phyloP scores from a whole-genome alignment of 2,113 vertebrate species.

The Zeus faber region DNA sequence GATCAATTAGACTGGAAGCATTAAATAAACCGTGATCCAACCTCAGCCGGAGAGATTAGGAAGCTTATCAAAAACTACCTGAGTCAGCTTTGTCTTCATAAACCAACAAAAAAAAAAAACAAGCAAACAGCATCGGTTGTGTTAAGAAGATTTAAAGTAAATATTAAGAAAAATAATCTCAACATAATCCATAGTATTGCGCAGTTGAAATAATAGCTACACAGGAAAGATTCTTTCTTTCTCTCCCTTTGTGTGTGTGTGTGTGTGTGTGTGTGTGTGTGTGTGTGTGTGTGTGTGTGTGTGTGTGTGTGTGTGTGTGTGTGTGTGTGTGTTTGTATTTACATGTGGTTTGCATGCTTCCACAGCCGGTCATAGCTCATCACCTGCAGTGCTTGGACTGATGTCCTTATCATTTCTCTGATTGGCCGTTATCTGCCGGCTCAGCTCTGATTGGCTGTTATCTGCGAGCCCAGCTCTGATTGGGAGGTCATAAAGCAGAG shows the following conservation, averaged over 20 bases:
- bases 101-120: no score
- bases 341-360: conserved; percentile 29
- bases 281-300: conserved; percentile 18
- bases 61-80: no score
- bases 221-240: no score
- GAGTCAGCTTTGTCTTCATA: no score
- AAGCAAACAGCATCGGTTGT: no score
- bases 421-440: conserved; percentile 56
- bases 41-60: no score
- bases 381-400: conserved; percentile 47
- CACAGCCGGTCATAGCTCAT: conserved; percentile 30
- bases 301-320: conserved; percentile 23
- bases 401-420: conserved; percentile 57
- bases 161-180: no score
- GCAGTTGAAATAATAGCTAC: no score
- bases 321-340: not conserved
- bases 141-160: no score
- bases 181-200: no score
- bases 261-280: not conserved
- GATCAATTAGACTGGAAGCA: no score
- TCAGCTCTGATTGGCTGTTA: conserved; percentile 60
- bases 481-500: conserved; percentile 46
- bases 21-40: no score
- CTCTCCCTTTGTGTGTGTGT: conserved; percentile 3
- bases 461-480: conserved; percentile 47